Conservation (phyloP, 2,113 vertebrate species). For the Alligator mississippiensis region DNA sequence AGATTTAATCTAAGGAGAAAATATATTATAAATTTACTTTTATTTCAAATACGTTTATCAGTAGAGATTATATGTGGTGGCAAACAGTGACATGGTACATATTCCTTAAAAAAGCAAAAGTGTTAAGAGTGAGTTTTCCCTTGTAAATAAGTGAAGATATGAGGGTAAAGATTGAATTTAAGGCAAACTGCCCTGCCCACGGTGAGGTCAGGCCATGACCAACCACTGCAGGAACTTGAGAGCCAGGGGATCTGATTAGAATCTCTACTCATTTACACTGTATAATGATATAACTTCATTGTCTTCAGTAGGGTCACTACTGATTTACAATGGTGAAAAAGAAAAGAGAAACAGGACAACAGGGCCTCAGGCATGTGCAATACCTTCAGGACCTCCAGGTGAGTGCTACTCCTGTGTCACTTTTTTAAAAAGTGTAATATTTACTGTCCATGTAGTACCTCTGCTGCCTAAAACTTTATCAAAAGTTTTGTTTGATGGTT, state of each 20-base stretch:
- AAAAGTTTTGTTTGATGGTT: background rate
- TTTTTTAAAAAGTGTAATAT: background rate
- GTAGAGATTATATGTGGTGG: slow-evolving; percentile 53
- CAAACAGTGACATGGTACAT: slow-evolving; percentile 48
- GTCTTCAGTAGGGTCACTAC: background rate
- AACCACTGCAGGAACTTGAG: background rate
- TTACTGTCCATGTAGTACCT: background rate
- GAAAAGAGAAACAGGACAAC: background rate
- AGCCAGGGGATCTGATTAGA: background rate
- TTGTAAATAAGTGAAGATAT: background rate
- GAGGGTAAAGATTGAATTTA: background rate
- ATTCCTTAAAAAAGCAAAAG: background rate
- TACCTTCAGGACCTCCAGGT: background rate
- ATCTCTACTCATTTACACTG: background rate
- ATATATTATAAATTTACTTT: slow-evolving; percentile 63
- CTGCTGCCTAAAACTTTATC: background rate
- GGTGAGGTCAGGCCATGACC: background rate
- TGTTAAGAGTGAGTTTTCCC: background rate
- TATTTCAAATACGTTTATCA: slow-evolving; percentile 59
- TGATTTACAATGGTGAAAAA: rapidly evolving
- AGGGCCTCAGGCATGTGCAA: background rate
- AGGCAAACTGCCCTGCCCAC: background rate
- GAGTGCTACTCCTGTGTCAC: background rate
- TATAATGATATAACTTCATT: background rate
- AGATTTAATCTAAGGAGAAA: slow-evolving; percentile 64